Conservation (phyloP, 30 jellyfish, hydroid and myxozoan species). For the Phacellophora camtschatica region DNA sequence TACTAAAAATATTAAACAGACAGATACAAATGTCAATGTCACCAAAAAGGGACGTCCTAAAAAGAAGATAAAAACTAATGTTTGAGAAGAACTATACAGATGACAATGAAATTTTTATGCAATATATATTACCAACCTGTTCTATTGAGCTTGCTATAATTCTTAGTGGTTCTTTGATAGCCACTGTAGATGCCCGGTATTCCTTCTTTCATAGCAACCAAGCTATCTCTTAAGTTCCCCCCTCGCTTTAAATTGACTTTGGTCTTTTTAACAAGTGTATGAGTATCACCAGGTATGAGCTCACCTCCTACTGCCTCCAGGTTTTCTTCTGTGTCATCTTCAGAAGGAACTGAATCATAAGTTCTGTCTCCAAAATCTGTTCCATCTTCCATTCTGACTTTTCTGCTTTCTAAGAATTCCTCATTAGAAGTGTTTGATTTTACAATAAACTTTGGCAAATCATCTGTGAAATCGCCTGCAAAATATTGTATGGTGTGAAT, state of each 20-base stretch:
- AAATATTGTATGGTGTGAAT: no score
- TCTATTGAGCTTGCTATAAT: conserved; percentile 31
- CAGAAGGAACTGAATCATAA: not conserved
- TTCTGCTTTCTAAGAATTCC: not conserved
- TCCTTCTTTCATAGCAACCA: conserved; percentile 89
- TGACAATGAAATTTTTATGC: not conserved
- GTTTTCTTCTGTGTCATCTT: not conserved
- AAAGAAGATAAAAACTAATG: no score
- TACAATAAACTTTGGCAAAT: conserved; percentile 15
- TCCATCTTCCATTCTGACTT: not conserved
- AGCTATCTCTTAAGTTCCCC: conserved; percentile 55
- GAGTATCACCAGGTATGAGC: conserved; percentile 1
- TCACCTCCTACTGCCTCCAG: conserved; percentile 34
- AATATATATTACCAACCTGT: not conserved
- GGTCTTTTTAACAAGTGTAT: conserved; percentile 29
- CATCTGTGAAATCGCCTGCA: conserved; percentile 31
- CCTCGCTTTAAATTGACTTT: not conserved
- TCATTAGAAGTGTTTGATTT: not conserved
- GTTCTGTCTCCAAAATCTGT: not conserved
- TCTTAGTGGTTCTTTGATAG: conserved; percentile 27
- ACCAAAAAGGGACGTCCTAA: no score
- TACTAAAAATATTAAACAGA: no score
- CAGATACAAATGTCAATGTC: no score
- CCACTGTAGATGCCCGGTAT: conserved; percentile 95
- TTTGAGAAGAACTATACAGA: no score